A percentile compares a stretch with the other conserved stretches of the same genome.
phyloP scores from a whole-genome alignment of 92 coral and sea anemone genomes.

The Scolanthus callimorphus region DNA sequence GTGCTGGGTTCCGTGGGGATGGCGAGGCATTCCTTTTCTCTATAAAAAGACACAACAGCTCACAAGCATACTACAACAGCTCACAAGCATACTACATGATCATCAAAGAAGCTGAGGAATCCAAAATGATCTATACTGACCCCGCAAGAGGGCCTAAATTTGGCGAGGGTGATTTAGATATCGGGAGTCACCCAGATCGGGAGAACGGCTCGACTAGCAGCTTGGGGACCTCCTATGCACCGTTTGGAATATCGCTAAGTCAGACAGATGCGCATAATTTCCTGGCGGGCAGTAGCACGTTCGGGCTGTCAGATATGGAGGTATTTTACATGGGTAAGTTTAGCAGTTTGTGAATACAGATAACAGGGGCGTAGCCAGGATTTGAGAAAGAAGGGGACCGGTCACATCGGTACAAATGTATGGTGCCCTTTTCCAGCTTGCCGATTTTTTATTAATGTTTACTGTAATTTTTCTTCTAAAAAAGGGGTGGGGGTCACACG shows the following conservation, averaged over 20 bases:
- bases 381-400: neutral
- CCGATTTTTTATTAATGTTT: no score
- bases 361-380: neutral
- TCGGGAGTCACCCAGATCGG: neutral
- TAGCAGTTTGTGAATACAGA: neutral
- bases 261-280: slow-evolving; percentile 8
- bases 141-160: slow-evolving; percentile 2
- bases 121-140: neutral
- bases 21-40: slow-evolving; percentile 16
- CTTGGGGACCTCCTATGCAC: no score
- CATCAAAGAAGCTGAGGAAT: no score
- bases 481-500: no score
- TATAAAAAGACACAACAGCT: slow-evolving; percentile 5
- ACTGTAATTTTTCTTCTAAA: no score
- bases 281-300: slow-evolving; percentile 15
- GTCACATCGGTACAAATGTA: no score
- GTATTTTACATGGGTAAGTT: slow-evolving; percentile 37
- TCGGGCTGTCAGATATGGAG: slow-evolving; percentile 19
- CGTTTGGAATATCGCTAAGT: no score
- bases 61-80: no score
- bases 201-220: neutral
- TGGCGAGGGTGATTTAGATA: slow-evolving; percentile 1
- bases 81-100: no score
- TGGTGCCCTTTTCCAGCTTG: no score
- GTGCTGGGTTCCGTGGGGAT: neutral